Percentiles rank a stretch among this genome's conserved stretches.
Evolutionary conservation across 2,888 invertebrate genomes (phyloP).

Genomic region (Pediacus dermestoides): DNA sequence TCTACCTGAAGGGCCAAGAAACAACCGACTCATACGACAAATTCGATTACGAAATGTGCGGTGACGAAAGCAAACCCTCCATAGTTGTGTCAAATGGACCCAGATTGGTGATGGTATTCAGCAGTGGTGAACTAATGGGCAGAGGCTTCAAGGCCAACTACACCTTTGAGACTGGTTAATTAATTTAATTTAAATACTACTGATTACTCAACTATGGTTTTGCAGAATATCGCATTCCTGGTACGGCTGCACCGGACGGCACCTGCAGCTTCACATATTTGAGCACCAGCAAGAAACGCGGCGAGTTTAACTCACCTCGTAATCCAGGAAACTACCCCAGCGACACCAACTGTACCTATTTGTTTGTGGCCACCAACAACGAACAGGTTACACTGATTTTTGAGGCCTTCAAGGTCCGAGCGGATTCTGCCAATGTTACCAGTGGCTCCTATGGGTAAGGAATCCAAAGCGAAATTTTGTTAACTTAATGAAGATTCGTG

Average conservation of each 20-base stretch:
- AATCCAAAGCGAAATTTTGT: constrained; percentile 11
- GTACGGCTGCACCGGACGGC: constrained; percentile 88
- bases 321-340: constrained; percentile 97
- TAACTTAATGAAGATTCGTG: neutral
- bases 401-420: constrained; percentile 86
- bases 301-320: constrained; percentile 92
- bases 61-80: constrained; percentile 71
- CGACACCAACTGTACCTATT: constrained; percentile 90
- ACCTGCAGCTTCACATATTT: constrained; percentile 89
- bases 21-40: constrained; percentile 90
- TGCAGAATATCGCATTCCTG: constrained; percentile 88
- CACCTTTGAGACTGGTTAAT: constrained; percentile 74
- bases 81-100: constrained; percentile 87
- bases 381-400: constrained; percentile 89
- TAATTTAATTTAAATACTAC: constrained; percentile 1
- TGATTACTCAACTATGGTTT: constrained; percentile 15
- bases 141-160: constrained; percentile 88
- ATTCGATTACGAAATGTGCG: constrained; percentile 90
- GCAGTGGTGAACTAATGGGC: constrained; percentile 87
- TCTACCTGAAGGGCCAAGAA: constrained; percentile 89
- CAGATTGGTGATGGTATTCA: constrained; percentile 90
- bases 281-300: constrained; percentile 80
- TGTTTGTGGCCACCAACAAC: constrained; percentile 79
- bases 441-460: constrained; percentile 70
- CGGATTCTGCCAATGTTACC: constrained; percentile 75